Base-by-base conservation (phyloP, 2,888 invertebrate genomes). In the Lamproptera curius region DNA sequence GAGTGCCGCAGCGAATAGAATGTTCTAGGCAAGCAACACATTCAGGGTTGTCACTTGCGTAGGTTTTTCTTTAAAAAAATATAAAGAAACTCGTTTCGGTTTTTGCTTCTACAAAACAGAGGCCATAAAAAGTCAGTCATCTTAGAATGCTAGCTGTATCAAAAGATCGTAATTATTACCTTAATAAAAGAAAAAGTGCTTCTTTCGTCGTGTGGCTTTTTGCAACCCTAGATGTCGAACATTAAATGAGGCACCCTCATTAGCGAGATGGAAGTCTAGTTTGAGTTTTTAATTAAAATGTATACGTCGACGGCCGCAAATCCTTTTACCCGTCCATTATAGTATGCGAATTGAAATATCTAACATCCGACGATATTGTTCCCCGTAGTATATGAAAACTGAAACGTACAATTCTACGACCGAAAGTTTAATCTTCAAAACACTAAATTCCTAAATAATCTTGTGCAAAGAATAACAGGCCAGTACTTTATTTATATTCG, bases 211-310 rank as follows among this genome's bases (percentile, higher is more conserved):
- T 31, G 11, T 31, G n/a, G 5, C 15, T 36, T 35, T 6, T 37
- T 6, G 34, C 42, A 42, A 23, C 42, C 39, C 48, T 48, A 34
- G n/a, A 14, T 58, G 54, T 57, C 58, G 61, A 59, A 50, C 62
- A 57, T 62, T 64, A 64, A 59, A 65, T 62, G 60, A 65, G 63
- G 59, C 61, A 60, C 45, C 56, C 65, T 75, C 72, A 76, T 76
- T 75, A 74, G 64, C 58, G 65, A 64, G 66, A 72, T 68, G 67
- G 59, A 54, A 57, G 61, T 57, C 57, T 54, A 50, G 53, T 62
- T 31, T 31, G 31, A 62, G 57, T 54, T 57, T 62, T 56, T 61
- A 62, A 63, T 62, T 61, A 57, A 62, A 63, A 54, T 57, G 44
- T 36, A 52, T 44, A 45, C 44, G 31, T 35, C 40, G 26, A 40